Evolutionary conservation across 2,888 invertebrate species (phyloP).

Genomic region (Trachelus stipa): DNA sequence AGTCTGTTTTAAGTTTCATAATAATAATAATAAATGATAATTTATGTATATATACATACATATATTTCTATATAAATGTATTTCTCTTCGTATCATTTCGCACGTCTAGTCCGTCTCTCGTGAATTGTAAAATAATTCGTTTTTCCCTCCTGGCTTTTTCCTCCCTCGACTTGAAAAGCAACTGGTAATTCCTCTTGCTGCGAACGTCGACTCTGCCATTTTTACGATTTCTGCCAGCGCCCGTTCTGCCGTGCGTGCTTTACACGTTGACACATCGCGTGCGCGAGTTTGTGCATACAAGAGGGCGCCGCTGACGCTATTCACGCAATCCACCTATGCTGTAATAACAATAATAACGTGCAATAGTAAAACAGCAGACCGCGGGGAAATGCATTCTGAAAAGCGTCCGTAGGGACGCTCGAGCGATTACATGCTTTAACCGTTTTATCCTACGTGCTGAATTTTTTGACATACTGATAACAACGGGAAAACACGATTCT

Average conservation of each 20-base stretch:
- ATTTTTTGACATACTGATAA: conserved; percentile 24
- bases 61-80: neutral
- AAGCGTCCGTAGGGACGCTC: conserved; percentile 26
- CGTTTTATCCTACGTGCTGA: conserved; percentile 27
- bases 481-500: conserved; percentile 23
- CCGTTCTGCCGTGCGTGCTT: conserved; percentile 25
- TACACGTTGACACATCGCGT: conserved; percentile 28
- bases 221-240: conserved; percentile 17
- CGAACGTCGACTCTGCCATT: conserved; percentile 7
- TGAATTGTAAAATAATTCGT: neutral
- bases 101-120: neutral
- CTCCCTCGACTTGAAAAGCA: neutral
- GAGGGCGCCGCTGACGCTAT: conserved; percentile 17
- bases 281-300: conserved; percentile 22
- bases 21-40: neutral
- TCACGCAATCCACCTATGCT: conserved; percentile 26
- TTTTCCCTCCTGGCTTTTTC: neutral
- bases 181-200: neutral
- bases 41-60: neutral
- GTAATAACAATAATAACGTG: conserved; percentile 28
- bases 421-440: conserved; percentile 26
- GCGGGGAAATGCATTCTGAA: conserved; percentile 29
- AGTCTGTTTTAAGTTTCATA: neutral
- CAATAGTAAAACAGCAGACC: conserved; percentile 20
- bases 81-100: neutral